Evolutionary conservation across 2,888 invertebrate genomes (phyloP), one percentile per base, ranked within the genome.

Genomic region (Sphinx pinastri): DNA sequence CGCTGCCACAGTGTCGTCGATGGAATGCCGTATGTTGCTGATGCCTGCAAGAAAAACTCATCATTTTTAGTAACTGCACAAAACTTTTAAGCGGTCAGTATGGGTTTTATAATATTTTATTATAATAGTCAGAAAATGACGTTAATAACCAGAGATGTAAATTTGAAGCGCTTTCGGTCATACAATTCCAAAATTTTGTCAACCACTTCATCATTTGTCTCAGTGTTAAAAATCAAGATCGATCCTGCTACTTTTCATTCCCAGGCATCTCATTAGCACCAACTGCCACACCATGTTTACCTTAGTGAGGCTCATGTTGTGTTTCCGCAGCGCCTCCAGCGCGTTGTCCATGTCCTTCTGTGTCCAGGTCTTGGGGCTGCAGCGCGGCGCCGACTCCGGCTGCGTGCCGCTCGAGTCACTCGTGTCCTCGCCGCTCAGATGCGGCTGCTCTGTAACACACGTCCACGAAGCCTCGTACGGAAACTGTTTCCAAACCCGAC

Each of bases 1-100:
- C 98, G 95, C 91, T 98, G 98, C 98, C 98, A 98, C 54, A 98
- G 94, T 14, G 98, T 98, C 68, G 98, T 98, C 70, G 98, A 98
- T 69, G 98, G 98, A 83, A 98, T 98, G 77, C 98, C 98, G 88
- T 96, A 98, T 31, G 96, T 96, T 59, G 97, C 96, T 78, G 97
- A 96, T 69, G 97, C 96, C 95, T 95, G 82, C 14, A 58, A 16
- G 13, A 12, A 0, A 0, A 59, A 59, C 6, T 8, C 0, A 38
- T 31, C 12, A 14, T 11, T 38, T 59, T 38, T 13, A 0, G 31
- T 13, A 0, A 5, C 25, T 25, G 25, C 25, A 25, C 25, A 25
- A 25, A 25, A 25, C 1, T 25, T 25, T 25, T 25, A 25, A 25
- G 25, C 25, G 25, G 25, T 2, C 2, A 25, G 25, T 25, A 25